A percentile compares a stretch with the other conserved stretches of the same genome.
These are phyloP conservation scores for Oncorhynchus kisutch DNA, from an alignment of 2,113 vertebrate species.

Conservation along the genomic window DNA sequence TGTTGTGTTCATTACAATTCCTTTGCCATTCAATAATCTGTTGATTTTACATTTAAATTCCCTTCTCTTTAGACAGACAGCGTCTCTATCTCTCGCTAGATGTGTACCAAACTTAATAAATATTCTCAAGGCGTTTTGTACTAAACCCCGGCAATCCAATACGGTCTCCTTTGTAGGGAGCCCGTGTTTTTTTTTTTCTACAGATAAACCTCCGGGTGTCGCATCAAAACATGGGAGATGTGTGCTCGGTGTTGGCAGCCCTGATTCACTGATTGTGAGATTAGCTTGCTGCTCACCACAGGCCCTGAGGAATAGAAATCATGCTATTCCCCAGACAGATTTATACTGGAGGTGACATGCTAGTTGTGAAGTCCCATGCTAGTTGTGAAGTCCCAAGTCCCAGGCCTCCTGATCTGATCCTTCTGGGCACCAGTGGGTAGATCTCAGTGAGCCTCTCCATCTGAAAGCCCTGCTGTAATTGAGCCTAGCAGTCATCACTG, in stretches of 20 bases:
- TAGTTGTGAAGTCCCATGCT: no score
- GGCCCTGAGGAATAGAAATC: no score
- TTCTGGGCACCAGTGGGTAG: constrained; percentile 17
- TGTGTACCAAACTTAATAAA: neutral
- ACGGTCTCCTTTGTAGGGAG: constrained; percentile 29
- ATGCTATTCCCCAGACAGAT: neutral
- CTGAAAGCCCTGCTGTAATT: constrained; percentile 43
- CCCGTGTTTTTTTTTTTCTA: constrained; percentile 55
- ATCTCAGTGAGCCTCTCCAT: neutral
- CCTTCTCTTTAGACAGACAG: neutral
- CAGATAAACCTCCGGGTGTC: constrained; percentile 47
- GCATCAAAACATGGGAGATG: constrained; percentile 49
- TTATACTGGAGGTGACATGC: no score
- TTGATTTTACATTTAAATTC: constrained; percentile 40
- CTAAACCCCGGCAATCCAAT: constrained; percentile 30
- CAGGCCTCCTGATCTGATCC: constrained; percentile 20
- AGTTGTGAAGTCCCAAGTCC: neutral
- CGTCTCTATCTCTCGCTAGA: neutral
- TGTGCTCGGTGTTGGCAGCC: neutral
- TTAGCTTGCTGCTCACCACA: neutral
- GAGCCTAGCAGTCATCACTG: constrained; percentile 41
- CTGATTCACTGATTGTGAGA: neutral
- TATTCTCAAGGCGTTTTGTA: constrained; percentile 20
- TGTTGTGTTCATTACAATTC: constrained; percentile 13
- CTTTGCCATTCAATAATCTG: constrained; percentile 12